Percentiles rank a stretch among this genome's conserved stretches.
phyloP scores from a whole-genome alignment of 2,797 vertebrate genomes.

The Acanthopagrus latus region DNA sequence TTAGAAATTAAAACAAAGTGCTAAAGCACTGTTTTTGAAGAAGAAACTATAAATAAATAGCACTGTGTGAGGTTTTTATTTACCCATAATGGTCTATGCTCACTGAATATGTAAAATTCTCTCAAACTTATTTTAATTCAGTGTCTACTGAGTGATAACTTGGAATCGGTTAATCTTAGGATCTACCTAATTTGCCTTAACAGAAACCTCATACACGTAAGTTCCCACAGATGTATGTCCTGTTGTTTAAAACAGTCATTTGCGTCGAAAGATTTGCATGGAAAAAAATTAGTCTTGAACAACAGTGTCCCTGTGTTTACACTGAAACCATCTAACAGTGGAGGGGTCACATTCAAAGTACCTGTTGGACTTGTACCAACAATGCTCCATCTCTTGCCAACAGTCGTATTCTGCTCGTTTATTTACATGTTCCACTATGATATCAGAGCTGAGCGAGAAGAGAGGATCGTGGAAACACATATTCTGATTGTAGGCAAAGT shows the following conservation, averaged over 20 bases:
- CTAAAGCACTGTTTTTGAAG: background rate
- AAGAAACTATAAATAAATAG: background rate
- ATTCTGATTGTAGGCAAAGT: background rate
- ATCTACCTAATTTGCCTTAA: background rate
- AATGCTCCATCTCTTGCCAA: no score
- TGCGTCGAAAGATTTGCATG: conserved; percentile 41
- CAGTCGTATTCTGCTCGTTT: no score
- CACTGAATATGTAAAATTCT: background rate
- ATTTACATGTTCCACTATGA: conserved; percentile 3
- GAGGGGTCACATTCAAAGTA: no score
- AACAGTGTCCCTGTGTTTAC: background rate
- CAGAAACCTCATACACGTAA: background rate
- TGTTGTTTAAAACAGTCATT: conserved; percentile 20
- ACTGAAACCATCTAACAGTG: background rate
- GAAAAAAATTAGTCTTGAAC: background rate
- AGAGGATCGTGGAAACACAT: background rate
- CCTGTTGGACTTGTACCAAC: no score
- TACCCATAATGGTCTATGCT: background rate
- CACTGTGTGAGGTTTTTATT: background rate
- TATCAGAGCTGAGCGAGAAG: background rate
- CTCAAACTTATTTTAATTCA: background rate
- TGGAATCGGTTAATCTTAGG: background rate
- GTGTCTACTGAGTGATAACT: background rate
- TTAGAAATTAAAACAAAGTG: background rate
- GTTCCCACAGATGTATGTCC: no score